These are phyloP conservation scores for Typhlichthys eigenmanni DNA, from an alignment of 2,797 vertebrate genomes.

Conservation along the genomic window DNA sequence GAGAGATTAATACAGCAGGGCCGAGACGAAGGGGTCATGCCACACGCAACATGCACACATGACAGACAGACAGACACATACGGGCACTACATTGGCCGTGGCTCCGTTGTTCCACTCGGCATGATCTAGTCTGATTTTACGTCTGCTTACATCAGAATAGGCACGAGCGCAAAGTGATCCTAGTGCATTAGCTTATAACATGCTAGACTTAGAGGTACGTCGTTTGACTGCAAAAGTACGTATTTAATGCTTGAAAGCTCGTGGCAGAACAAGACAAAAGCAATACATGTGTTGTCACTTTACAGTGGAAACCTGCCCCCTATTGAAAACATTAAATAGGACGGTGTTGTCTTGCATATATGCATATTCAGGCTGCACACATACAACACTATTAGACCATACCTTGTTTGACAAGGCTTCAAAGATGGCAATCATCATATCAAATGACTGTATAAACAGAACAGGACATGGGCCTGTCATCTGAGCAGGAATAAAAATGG, in stretches of 20 bases:
- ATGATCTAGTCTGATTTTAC: no score
- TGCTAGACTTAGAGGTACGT: no score
- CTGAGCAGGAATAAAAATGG: conserved; percentile 24
- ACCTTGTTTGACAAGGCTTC: conserved; percentile 16
- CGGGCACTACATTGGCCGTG: conserved; percentile 4
- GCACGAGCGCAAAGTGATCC: no score
- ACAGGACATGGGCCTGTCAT: conserved; percentile 19
- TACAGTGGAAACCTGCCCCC: neutral
- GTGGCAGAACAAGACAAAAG: neutral
- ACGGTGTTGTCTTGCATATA: neutral
- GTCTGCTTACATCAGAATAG: no score
- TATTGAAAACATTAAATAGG: conserved; percentile 19
- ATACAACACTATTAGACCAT: conserved; percentile 13
- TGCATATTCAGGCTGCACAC: conserved; percentile 9
- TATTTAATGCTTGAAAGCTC: neutral
- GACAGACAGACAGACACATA: conserved; percentile 16
- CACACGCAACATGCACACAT: conserved; percentile 69
- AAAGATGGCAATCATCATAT: conserved; percentile 45
- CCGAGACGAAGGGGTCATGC: conserved; percentile 84
- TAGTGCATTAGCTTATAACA: no score
- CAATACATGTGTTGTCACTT: neutral
- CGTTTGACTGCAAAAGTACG: no score
- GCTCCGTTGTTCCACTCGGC: no score
- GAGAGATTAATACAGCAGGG: conserved; percentile 94
- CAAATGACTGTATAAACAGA: conserved; percentile 32